Evolutionary conservation across 2,113 vertebrate species (phyloP).

Genomic region (Dipodomys ordii): DNA sequence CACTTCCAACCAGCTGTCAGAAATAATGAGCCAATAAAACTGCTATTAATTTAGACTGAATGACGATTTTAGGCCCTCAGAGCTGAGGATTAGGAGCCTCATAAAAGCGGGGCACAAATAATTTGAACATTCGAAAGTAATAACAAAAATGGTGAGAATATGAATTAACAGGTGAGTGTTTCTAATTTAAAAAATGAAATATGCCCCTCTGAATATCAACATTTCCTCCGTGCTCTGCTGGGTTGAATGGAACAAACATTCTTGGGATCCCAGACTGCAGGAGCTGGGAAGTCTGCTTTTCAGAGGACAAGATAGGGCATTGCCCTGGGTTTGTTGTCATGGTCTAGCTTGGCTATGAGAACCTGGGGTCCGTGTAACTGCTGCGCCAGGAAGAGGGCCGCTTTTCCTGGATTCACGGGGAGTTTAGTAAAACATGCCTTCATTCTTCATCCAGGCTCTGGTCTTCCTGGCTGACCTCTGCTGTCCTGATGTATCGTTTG

Average conservation of each 20-base stretch:
- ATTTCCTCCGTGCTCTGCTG: background rate
- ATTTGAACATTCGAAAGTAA: conserved; percentile 68
- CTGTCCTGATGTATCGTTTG: too few relatives aligned
- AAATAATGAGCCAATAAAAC: conserved; percentile 85
- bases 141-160: conserved; percentile 57
- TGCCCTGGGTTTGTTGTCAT: background rate
- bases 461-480: background rate
- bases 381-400: background rate
- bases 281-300: background rate
- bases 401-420: background rate
- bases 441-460: background rate
- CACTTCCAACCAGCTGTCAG: conserved; percentile 83
- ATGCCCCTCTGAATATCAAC: background rate
- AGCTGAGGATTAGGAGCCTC: conserved; percentile 66
- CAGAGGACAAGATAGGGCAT: accelerated
- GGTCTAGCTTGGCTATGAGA: background rate
- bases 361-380: accelerated
- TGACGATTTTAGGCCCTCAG: conserved; percentile 78
- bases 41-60: conserved; percentile 82
- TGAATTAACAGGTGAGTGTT: conserved; percentile 40
- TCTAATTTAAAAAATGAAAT: conserved; percentile 45
- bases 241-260: background rate
- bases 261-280: accelerated
- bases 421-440: background rate
- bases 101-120: conserved; percentile 77